Base-by-base conservation (phyloP, 92 coral and sea anemone species). In the Parazoanthus darwini region DNA sequence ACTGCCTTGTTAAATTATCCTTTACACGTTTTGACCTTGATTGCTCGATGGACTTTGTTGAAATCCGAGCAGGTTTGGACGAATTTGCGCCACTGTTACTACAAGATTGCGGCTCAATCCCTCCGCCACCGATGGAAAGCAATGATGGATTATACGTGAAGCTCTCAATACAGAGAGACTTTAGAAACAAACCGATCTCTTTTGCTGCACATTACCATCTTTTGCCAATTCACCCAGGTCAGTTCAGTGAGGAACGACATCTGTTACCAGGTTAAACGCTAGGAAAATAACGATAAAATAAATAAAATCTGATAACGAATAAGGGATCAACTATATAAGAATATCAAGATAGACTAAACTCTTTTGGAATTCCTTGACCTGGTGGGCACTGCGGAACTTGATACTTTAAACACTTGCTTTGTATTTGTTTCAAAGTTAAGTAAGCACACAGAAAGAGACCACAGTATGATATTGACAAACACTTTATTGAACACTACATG, bases 1-100 rank as follows among this genome's bases (percentile, higher is more conserved):
- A 15, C 13, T n/a, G 13, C 20, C 2, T 79, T 50, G 63, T 50
- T 50, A 36, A 11, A n/a, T 16, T 79, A 67, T 79, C 54, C 10
- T 79, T 79, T 13, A 79, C 25, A 8, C 5, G 8, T 16, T 25
- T 50, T 50, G 9, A 23, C 54, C 65, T 79, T 79, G 58, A 79
- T 46, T 79, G 82, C 37, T 13, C 29, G 16, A 23, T 23, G 48
- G 82, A 50, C 50, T n/a, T 79, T 50, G 36, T 79, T n/a, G 82
- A 79, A 5, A 79, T 79, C 63, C 65, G 66, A 50, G 33, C 37
- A 50, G 82, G 82, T 9, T n/a, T 44, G 39, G 54, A 79, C 23
- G 22, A 79, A n/a, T 79, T 16, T 79, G 66, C 82, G 37, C 82
- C 82, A 26, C 67, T 79, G n/a, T 46, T 50, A 25, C 67, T 65